phyloP scores from a whole-genome alignment of 2,797 vertebrate species.

The Sphenopsis melanotis region DNA sequence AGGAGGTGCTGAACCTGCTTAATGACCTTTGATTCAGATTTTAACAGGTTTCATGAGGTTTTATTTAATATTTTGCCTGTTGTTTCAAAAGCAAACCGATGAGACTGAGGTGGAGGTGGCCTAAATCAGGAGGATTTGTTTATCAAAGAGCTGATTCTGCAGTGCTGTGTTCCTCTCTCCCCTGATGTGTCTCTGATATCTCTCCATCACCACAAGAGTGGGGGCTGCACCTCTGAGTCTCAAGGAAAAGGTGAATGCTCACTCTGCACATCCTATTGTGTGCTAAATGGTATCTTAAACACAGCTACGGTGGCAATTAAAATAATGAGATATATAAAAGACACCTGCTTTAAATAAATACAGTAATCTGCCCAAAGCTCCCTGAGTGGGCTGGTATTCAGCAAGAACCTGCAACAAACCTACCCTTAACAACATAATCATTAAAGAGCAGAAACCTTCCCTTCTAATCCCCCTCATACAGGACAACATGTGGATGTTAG shows the following conservation, averaged over 20 bases:
- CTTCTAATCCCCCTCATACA: slow-evolving; percentile 74
- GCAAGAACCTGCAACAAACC: slow-evolving; percentile 21
- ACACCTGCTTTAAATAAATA: slow-evolving; percentile 71
- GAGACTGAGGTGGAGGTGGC: background rate
- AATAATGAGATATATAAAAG: slow-evolving; percentile 53
- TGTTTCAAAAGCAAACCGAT: background rate
- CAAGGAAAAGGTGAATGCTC: background rate
- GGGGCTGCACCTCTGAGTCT: background rate
- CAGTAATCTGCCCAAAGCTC: slow-evolving; percentile 34
- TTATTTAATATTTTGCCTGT: background rate
- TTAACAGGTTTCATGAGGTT: background rate
- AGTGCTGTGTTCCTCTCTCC: background rate
- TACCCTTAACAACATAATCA: slow-evolving; percentile 64
- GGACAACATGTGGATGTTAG: slow-evolving; percentile 91
- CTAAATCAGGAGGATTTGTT: background rate
- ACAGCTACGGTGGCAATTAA: slow-evolving; percentile 21
- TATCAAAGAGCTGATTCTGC: background rate
- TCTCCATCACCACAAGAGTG: background rate
- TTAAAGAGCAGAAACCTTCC: slow-evolving; percentile 71
- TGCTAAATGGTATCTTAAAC: slow-evolving; percentile 6
- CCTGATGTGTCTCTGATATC: background rate
- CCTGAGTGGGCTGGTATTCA: background rate
- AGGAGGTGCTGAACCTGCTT: slow-evolving; percentile 42
- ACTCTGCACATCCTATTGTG: background rate
- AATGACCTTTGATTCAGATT: slow-evolving; percentile 1